These are phyloP conservation scores for Galeopsomyia nigrocyanea DNA, from an alignment of 2,888 invertebrate species.

Conservation along the genomic window DNA sequence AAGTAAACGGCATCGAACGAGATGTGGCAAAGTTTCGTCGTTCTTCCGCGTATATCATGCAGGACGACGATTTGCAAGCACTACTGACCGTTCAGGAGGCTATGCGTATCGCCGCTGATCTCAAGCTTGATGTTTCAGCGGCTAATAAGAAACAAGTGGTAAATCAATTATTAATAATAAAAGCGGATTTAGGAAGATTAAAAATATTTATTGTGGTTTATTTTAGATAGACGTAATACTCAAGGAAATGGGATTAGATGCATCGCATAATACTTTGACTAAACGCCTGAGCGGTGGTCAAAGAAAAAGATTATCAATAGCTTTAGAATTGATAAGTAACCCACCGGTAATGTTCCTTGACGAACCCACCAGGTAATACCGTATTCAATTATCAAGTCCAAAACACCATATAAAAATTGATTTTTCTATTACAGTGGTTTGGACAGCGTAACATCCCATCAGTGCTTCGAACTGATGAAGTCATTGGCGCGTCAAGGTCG, in stretches of 20 bases:
- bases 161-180: no score
- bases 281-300: constrained; percentile 89
- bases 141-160: constrained; percentile 27
- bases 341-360: constrained; percentile 94
- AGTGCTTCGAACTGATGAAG: constrained; percentile 84
- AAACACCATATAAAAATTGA: no score
- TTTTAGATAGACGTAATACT: constrained; percentile 85
- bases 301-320: constrained; percentile 89
- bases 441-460: constrained; percentile 86
- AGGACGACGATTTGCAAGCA: constrained; percentile 85
- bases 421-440: constrained; percentile 74
- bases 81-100: constrained; percentile 88
- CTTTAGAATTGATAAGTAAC: constrained; percentile 90
- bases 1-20: constrained; percentile 78
- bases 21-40: constrained; percentile 75
- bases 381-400: not conserved
- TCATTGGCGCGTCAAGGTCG: constrained; percentile 86
- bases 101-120: constrained; percentile 86
- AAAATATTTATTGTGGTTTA: constrained; percentile 33
- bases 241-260: constrained; percentile 80
- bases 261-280: constrained; percentile 77
- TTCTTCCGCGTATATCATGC: constrained; percentile 84
- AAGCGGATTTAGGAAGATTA: no score
- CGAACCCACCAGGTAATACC: constrained; percentile 88
- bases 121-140: constrained; percentile 74